Evolutionary conservation across 1,140 invertebrate species (phyloP).

Genomic region (Tribolium castaneum): DNA sequence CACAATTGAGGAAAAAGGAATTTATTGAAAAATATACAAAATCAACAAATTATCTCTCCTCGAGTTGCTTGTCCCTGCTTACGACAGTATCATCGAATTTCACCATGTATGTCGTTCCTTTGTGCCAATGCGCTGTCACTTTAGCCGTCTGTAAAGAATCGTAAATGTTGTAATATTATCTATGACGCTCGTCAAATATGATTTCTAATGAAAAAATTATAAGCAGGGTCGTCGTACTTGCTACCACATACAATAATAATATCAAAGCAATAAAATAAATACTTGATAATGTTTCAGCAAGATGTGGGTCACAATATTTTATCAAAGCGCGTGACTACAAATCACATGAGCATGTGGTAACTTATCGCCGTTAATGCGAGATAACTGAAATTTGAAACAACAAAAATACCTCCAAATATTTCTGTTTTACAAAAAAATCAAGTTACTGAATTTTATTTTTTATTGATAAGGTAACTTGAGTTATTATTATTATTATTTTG

Average conservation of each 20-base stretch:
- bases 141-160: conserved; percentile 85
- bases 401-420: neutral
- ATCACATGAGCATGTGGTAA: neutral
- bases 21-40: neutral
- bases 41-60: conserved; percentile 75
- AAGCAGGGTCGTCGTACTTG: neutral
- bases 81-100: conserved; percentile 98
- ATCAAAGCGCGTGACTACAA: neutral
- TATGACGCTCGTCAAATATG: neutral
- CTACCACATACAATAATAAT: neutral
- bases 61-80: conserved; percentile 90
- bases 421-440: neutral
- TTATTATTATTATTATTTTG: too few relatives aligned
- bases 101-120: conserved; percentile 99
- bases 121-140: conserved; percentile 98
- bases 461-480: too few relatives aligned
- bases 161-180: neutral
- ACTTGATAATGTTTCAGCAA: neutral
- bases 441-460: too few relatives aligned
- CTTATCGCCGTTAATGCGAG: neutral
- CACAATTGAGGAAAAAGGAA: neutral
- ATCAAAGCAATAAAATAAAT: neutral
- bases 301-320: neutral
- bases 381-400: neutral
- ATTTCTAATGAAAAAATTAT: neutral